Percentiles rank a stretch among this genome's conserved stretches.
Evolutionary conservation across 2,888 invertebrate genomes (phyloP).

Genomic region (Polyommatus icarus): DNA sequence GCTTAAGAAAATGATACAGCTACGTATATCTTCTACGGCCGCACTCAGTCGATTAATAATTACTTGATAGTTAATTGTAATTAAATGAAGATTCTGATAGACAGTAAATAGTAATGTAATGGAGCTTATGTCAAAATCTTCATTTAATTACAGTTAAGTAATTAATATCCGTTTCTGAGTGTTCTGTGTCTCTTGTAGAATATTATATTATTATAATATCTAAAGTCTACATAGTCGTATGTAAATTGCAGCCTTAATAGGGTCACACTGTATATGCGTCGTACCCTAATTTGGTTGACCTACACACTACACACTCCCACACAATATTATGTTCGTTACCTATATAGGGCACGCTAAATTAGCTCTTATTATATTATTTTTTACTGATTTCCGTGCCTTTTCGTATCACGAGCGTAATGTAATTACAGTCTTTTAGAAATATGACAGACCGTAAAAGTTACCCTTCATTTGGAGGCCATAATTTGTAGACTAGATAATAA

Average conservation of each 20-base stretch:
- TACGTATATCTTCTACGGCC: too few relatives aligned
- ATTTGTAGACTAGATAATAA: not conserved
- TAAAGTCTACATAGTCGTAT: not conserved
- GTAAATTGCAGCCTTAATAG: not conserved
- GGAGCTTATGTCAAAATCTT: too few relatives aligned
- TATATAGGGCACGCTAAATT: not conserved
- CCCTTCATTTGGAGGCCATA: not conserved
- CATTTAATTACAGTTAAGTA: too few relatives aligned
- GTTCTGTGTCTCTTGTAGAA: too few relatives aligned
- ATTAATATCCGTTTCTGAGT: too few relatives aligned
- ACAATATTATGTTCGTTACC: slow-evolving; percentile 8
- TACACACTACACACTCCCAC: not conserved
- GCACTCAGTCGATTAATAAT: too few relatives aligned
- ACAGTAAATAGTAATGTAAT: too few relatives aligned
- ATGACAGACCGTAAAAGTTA: not conserved
- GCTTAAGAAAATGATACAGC: too few relatives aligned
- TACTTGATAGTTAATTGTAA: too few relatives aligned
- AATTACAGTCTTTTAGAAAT: not conserved
- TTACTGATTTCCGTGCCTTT: not conserved
- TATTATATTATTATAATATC: too few relatives aligned
- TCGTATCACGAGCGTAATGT: not conserved
- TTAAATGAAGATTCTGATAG: too few relatives aligned
- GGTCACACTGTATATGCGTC: not conserved
- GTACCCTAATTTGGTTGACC: slow-evolving; percentile 6
- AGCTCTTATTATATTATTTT: not conserved